phyloP scores from a whole-genome alignment of 2,888 invertebrate species.

The Phytoseiulus persimilis region DNA sequence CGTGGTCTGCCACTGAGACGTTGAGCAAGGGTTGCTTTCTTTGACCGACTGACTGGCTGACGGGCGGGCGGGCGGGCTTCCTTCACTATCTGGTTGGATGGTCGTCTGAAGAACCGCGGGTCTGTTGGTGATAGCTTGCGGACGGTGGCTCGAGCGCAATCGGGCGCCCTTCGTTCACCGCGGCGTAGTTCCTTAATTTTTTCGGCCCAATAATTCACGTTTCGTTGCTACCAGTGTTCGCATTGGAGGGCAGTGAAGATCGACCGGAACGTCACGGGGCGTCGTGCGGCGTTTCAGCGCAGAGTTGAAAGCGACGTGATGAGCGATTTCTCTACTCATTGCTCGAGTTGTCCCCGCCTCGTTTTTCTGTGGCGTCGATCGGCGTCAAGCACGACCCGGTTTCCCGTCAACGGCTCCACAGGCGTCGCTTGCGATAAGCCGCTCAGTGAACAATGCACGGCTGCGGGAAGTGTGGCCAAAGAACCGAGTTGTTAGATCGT shows the following conservation, averaged over 20 bases:
- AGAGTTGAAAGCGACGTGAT: too few relatives aligned
- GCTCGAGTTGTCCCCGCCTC: background rate
- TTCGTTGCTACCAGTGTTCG: too few relatives aligned
- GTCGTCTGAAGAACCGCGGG: background rate
- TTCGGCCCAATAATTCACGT: too few relatives aligned
- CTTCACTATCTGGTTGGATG: background rate
- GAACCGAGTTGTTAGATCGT: background rate
- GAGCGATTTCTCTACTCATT: too few relatives aligned
- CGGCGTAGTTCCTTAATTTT: too few relatives aligned
- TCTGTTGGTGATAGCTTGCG: background rate
- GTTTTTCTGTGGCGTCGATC: background rate
- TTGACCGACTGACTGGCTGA: background rate
- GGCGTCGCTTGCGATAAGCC: background rate
- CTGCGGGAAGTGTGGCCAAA: too few relatives aligned
- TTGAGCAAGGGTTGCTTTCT: conserved; percentile 5
- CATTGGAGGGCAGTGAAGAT: too few relatives aligned
- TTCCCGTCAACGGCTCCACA: background rate
- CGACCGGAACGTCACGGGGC: too few relatives aligned
- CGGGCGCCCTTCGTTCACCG: too few relatives aligned
- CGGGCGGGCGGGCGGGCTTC: background rate
- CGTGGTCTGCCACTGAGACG: background rate
- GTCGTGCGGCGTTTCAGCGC: too few relatives aligned
- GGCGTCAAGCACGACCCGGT: background rate
- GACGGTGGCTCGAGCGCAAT: background rate
- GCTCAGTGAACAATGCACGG: background rate